Evolutionary conservation across 2,888 invertebrate genomes (phyloP).

Genomic region (Orchesella flavescens): DNA sequence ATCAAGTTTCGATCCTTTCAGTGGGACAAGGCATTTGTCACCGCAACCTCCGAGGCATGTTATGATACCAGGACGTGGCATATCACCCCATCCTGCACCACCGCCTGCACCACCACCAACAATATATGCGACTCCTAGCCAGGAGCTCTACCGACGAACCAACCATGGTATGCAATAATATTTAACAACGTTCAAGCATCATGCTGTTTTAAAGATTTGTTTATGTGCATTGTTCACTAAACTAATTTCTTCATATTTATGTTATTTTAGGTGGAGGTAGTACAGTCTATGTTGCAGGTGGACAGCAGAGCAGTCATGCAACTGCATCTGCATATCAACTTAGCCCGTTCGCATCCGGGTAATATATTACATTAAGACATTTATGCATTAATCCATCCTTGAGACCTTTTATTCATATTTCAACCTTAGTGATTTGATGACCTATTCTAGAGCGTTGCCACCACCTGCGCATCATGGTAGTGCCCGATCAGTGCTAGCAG

Average conservation of each 20-base stretch:
- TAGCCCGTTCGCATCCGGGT: conserved; percentile 74
- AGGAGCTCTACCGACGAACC: conserved; percentile 68
- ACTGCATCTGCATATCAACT: conserved; percentile 75
- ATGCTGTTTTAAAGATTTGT: too few species aligned
- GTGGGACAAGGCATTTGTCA: conserved; percentile 66
- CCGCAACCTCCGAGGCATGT: conserved; percentile 70
- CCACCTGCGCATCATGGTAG: conserved; percentile 89
- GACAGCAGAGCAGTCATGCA: conserved; percentile 64
- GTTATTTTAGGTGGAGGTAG: conserved; percentile 66
- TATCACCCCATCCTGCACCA: conserved; percentile 68
- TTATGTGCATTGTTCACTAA: too few species aligned
- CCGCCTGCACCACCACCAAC: conserved; percentile 67
- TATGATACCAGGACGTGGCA: conserved; percentile 68
- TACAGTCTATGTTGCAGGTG: conserved; percentile 70
- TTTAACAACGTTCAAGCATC: background rate
- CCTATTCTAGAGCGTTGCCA: conserved; percentile 78
- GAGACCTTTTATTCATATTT: too few species aligned
- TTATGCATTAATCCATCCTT: background rate
- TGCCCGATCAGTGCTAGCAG: conserved; percentile 80
- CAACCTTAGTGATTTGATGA: too few species aligned
- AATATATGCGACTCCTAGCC: conserved; percentile 69
- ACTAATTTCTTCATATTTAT: background rate
- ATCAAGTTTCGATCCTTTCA: background rate
- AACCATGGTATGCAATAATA: conserved; percentile 69
- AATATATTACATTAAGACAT: conserved; percentile 30